phyloP scores from a whole-genome alignment of 2,113 vertebrate genomes.

The Pterocles gutturalis region DNA sequence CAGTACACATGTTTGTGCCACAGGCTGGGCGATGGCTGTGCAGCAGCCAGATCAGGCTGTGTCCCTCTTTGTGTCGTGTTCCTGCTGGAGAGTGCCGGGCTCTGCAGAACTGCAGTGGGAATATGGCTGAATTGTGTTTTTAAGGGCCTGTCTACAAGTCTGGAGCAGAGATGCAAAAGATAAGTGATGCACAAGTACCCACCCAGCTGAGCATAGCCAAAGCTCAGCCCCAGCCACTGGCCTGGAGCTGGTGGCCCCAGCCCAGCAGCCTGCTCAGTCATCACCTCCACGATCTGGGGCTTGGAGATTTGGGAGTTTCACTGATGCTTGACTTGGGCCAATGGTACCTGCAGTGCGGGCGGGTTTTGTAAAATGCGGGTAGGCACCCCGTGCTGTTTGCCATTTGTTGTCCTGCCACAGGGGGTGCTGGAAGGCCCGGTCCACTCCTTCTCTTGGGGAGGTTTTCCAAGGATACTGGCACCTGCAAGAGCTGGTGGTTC shows the following conservation, averaged over 20 bases:
- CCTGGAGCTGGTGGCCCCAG: not conserved
- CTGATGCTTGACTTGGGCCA: not conserved
- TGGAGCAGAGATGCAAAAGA: not conserved
- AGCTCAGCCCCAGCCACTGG: not conserved
- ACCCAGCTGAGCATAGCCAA: not conserved
- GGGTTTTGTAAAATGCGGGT: not conserved
- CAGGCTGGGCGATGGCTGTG: accelerated
- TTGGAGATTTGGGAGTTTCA: not conserved
- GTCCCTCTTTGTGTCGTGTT: not conserved
- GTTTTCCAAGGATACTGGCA: not conserved
- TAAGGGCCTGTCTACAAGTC: not conserved
- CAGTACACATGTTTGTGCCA: too few species aligned
- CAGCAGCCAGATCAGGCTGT: not conserved
- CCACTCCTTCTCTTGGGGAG: not conserved
- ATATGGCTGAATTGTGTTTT: not conserved
- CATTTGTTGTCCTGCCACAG: not conserved
- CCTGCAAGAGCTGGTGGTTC: not conserved
- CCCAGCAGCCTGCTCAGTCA: not conserved
- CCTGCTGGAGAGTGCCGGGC: not conserved
- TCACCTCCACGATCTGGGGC: not conserved
- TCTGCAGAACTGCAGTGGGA: not conserved
- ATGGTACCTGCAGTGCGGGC: not conserved
- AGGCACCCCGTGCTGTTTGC: not conserved
- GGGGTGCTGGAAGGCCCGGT: not conserved
- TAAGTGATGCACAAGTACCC: not conserved